Evolutionary conservation across 2,113 vertebrate genomes (phyloP).

Genomic region (Arothron firmamentum): DNA sequence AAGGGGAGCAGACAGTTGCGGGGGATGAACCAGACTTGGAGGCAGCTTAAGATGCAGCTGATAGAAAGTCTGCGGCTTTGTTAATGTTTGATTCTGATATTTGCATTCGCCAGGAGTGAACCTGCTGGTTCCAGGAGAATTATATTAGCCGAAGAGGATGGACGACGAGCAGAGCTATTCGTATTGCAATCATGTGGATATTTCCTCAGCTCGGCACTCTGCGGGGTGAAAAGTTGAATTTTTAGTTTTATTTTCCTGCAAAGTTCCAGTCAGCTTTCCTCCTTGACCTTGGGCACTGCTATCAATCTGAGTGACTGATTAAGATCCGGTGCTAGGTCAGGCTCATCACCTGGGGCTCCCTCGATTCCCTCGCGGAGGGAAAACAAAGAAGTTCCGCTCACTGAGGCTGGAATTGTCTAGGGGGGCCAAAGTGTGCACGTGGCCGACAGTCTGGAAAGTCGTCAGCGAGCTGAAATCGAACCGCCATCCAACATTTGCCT

Average conservation of each 20-base stretch:
- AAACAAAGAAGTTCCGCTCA: constrained; percentile 21
- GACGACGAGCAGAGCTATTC: no score
- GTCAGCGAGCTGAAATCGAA: neutral
- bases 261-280: constrained; percentile 36
- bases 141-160: no score
- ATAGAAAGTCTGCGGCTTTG: constrained; percentile 30
- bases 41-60: neutral
- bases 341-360: constrained; percentile 31
- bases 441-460: constrained; percentile 28
- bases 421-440: constrained; percentile 19
- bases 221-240: neutral
- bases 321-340: constrained; percentile 19
- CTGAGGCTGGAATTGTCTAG: constrained; percentile 12
- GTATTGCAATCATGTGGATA: no score
- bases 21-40: neutral
- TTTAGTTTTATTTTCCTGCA: neutral
- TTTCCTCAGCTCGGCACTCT: no score
- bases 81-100: constrained; percentile 28
- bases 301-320: constrained; percentile 49
- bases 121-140: no score
- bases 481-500: no score
- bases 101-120: neutral
- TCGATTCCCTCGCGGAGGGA: constrained; percentile 30
- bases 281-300: constrained; percentile 27
- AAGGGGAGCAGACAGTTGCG: constrained; percentile 18